phyloP scores from a whole-genome alignment of 2,113 vertebrate species.

The Entosphenus tridentatus region DNA sequence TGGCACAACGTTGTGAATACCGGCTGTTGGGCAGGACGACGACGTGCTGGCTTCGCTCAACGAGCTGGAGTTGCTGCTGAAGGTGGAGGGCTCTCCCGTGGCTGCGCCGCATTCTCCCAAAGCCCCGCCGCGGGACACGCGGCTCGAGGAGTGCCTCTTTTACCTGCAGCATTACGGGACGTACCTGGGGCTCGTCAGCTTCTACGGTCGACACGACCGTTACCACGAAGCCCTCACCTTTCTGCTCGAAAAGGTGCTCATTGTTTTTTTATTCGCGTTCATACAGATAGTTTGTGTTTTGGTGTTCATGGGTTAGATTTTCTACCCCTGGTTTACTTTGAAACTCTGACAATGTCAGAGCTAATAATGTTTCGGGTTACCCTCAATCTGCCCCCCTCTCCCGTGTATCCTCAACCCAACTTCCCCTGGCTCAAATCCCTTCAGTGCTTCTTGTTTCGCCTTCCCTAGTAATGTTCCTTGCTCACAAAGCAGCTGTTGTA shows the following conservation, averaged over 20 bases:
- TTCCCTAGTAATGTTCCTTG: too few relatives aligned
- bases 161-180: slow-evolving; percentile 67
- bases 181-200: slow-evolving; percentile 58
- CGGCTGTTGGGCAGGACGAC: slow-evolving; percentile 26
- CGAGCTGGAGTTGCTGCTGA: slow-evolving; percentile 48
- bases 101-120: neutral
- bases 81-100: slow-evolving; percentile 27
- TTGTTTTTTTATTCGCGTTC: neutral
- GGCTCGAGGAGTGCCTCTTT: slow-evolving; percentile 66
- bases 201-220: slow-evolving; percentile 59
- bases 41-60: slow-evolving; percentile 56
- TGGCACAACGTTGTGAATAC: too few relatives aligned
- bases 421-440: too few relatives aligned
- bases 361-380: neutral
- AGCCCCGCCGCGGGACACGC: slow-evolving; percentile 14
- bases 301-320: neutral
- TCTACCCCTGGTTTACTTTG: neutral
- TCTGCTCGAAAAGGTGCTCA: slow-evolving; percentile 49
- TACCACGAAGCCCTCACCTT: slow-evolving; percentile 53
- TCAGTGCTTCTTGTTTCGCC: too few relatives aligned
- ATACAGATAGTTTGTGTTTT: neutral
- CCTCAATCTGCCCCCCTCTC: neutral
- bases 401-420: too few relatives aligned
- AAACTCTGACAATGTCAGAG: neutral
- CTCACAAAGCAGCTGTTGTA: too few relatives aligned